A percentile compares a stretch with the other conserved stretches of the same genome.
These are phyloP conservation scores for Megastigmus dorsalis DNA, from an alignment of 2,888 invertebrate genomes.

Conservation along the genomic window DNA sequence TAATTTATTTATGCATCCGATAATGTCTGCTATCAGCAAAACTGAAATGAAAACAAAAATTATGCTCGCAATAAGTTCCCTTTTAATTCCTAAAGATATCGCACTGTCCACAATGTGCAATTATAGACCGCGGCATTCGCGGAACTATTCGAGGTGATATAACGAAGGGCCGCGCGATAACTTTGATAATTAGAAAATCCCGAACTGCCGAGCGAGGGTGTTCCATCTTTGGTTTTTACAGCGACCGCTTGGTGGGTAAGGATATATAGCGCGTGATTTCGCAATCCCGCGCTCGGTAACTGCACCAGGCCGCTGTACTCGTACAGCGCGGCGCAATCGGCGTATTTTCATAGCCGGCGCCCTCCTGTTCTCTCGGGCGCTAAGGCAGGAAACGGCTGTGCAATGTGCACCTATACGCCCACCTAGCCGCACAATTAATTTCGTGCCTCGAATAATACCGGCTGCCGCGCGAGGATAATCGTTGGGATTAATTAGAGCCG, in stretches of 20 bases:
- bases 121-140: no score
- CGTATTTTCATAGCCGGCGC: conserved; percentile 13
- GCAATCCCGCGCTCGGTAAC: conserved; percentile 1
- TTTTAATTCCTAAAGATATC: no score
- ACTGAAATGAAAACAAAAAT: no score
- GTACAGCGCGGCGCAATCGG: conserved; percentile 11
- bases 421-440: conserved; percentile 66
- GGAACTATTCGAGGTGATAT: no score
- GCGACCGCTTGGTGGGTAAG: background rate
- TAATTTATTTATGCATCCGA: no score
- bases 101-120: no score
- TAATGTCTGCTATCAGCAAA: no score
- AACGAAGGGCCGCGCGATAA: no score
- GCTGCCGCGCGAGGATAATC: conserved; percentile 65
- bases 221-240: no score
- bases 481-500: conserved; percentile 70
- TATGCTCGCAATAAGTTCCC: no score
- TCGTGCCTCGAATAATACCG: conserved; percentile 66
- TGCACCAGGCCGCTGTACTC: no score
- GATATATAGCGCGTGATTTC: background rate
- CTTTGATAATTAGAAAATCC: background rate
- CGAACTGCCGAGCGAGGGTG: background rate
- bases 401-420: conserved; percentile 33
- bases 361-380: background rate
- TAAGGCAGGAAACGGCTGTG: conserved; percentile 27